Conservation (phyloP, 2,888 invertebrate species). For the Nymphalis c-album region DNA sequence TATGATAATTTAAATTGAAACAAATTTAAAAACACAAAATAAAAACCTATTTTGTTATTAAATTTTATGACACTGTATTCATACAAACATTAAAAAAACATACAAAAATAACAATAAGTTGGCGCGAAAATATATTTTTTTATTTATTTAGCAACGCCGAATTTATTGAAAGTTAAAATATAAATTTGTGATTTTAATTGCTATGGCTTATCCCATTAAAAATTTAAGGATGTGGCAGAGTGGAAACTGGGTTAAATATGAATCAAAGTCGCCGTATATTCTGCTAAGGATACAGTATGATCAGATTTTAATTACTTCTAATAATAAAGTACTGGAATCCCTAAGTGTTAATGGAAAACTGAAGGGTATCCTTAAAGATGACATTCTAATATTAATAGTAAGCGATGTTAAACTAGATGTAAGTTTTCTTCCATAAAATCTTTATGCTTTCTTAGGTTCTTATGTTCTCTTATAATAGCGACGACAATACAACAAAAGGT, state of each 20-base stretch:
- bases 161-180: background rate
- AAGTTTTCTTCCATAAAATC: constrained; percentile 35
- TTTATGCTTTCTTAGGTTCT: no score
- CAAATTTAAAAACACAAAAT: no score
- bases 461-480: no score
- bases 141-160: no score
- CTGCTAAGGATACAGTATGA: constrained; percentile 56
- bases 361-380: constrained; percentile 65
- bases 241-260: constrained; percentile 57
- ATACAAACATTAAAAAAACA: background rate
- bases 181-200: constrained; percentile 17
- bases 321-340: constrained; percentile 60
- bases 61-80: no score
- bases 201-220: constrained; percentile 47
- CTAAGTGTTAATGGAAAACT: constrained; percentile 60
- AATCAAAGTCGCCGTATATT: constrained; percentile 42
- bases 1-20: no score
- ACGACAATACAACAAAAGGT: no score
- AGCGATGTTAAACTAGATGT: constrained; percentile 50
- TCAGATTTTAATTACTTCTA: constrained; percentile 57
- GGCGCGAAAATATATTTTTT: background rate
- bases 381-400: constrained; percentile 60
- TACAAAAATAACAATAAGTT: background rate
- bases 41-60: no score
- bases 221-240: constrained; percentile 63